Percentiles rank a stretch among this genome's conserved stretches.
Conservation (phyloP, 2,113 vertebrate species). For the Sus scrofa region DNA sequence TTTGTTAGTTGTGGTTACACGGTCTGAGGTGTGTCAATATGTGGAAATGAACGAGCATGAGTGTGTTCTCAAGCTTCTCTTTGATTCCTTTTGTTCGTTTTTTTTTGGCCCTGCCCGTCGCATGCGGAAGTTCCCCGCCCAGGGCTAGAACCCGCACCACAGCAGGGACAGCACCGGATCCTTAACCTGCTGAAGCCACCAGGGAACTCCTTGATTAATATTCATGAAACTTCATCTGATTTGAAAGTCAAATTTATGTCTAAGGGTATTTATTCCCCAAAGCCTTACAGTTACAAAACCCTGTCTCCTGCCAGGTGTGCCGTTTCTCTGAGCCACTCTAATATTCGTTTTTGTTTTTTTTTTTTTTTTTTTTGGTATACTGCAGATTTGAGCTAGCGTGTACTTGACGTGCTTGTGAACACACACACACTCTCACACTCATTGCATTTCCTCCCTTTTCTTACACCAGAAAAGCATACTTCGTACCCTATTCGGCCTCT, state of each 20-base stretch:
- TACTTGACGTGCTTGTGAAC: neutral
- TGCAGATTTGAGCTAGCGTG: neutral
- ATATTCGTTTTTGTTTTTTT: neutral
- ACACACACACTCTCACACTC: neutral
- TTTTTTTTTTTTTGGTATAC: neutral
- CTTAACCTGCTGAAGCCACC: no score
- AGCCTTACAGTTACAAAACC: neutral
- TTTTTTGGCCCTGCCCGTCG: no score
- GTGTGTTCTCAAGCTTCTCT: neutral
- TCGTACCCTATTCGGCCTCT: neutral
- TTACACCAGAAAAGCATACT: neutral
- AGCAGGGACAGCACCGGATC: no score
- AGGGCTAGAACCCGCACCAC: no score
- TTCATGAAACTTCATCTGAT: slow-evolving; percentile 31
- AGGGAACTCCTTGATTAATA: neutral
- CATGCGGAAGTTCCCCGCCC: no score
- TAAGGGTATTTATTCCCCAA: neutral
- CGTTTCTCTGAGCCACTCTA: neutral
- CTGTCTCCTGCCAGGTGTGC: neutral
- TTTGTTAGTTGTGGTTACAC: slow-evolving; percentile 7
- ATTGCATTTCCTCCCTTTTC: neutral
- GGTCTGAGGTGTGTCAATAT: neutral
- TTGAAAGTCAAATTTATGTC: slow-evolving; percentile 32
- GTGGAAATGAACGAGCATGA: neutral
- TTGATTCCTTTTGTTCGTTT: neutral